phyloP scores from a whole-genome alignment of 2,888 invertebrate genomes.

The Cenopis cana region DNA sequence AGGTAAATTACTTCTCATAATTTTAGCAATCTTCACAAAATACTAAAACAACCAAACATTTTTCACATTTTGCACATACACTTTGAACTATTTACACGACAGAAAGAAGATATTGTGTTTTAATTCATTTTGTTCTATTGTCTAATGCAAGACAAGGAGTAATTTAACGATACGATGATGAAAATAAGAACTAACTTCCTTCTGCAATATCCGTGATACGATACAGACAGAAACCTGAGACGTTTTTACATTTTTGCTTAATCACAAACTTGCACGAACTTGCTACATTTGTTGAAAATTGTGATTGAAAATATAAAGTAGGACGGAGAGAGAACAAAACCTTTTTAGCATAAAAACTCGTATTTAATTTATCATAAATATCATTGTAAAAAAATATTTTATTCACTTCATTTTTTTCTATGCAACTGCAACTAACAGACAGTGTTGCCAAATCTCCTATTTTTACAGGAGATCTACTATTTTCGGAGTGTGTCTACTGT shows the following conservation, averaged over 20 bases:
- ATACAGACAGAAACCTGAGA: conserved; percentile 17
- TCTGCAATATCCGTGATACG: conserved; percentile 43
- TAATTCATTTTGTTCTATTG: conserved; percentile 37
- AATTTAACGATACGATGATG: conserved; percentile 40
- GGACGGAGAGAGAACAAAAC: not conserved
- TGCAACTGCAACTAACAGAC: too few species aligned
- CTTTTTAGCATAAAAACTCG: not conserved
- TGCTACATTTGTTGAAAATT: not conserved
- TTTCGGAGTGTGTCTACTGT: too few species aligned
- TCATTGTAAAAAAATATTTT: too few species aligned
- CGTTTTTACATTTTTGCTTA: conserved; percentile 20
- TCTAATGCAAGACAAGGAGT: conserved; percentile 33
- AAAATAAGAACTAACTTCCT: conserved; percentile 45
- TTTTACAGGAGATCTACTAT: too few species aligned
- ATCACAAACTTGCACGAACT: conserved; percentile 3
- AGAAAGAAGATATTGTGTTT: conserved; percentile 18
- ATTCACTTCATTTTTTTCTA: too few species aligned
- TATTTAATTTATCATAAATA: too few species aligned
- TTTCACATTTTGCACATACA: conserved; percentile 41
- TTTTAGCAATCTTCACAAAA: conserved; percentile 67
- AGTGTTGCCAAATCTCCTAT: too few species aligned
- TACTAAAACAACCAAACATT: conserved; percentile 55
- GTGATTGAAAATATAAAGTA: not conserved
- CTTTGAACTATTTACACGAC: conserved; percentile 30
- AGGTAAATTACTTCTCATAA: conserved; percentile 71